Percentiles rank a stretch among this genome's conserved stretches.
Evolutionary conservation across 2,113 vertebrate genomes (phyloP).

Genomic region (Sialia sialis): DNA sequence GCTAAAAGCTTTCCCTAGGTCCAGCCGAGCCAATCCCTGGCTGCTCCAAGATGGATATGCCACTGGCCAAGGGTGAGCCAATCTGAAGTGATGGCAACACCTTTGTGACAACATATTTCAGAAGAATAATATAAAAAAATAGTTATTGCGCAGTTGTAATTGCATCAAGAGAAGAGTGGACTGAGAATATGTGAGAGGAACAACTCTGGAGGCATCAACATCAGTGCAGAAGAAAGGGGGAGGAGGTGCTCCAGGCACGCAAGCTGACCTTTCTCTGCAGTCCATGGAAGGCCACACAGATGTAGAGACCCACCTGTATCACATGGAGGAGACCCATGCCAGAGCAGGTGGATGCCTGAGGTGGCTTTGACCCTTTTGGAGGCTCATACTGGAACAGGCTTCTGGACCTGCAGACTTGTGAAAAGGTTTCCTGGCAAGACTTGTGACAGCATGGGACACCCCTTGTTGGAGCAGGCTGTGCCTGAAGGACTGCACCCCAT

Average conservation of each 20-base stretch:
- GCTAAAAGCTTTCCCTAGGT: neutral
- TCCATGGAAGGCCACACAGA: fast-evolving
- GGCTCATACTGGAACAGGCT: neutral
- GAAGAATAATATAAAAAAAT: neutral
- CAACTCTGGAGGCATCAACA: neutral
- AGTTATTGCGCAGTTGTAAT: neutral
- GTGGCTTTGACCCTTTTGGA: neutral
- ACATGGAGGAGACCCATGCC: neutral
- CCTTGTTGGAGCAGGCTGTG: neutral
- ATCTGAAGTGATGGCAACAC: neutral
- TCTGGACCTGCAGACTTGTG: neutral
- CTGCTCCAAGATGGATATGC: neutral
- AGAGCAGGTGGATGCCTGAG: neutral
- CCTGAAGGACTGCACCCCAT: fast-evolving
- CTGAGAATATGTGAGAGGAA: neutral
- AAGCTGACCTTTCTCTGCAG: neutral
- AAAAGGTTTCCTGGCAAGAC: neutral
- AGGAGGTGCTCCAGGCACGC: neutral
- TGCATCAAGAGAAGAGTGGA: neutral
- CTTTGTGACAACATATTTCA: neutral
- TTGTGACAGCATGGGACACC: neutral
- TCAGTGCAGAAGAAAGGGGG: neutral
- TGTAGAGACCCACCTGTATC: neutral
- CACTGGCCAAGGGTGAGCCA: neutral
- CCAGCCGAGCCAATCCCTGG: neutral